A percentile compares a stretch with the other conserved stretches of the same genome.
Evolutionary conservation across 2,113 vertebrate species (phyloP).

Genomic region (Syrmaticus mikado): DNA sequence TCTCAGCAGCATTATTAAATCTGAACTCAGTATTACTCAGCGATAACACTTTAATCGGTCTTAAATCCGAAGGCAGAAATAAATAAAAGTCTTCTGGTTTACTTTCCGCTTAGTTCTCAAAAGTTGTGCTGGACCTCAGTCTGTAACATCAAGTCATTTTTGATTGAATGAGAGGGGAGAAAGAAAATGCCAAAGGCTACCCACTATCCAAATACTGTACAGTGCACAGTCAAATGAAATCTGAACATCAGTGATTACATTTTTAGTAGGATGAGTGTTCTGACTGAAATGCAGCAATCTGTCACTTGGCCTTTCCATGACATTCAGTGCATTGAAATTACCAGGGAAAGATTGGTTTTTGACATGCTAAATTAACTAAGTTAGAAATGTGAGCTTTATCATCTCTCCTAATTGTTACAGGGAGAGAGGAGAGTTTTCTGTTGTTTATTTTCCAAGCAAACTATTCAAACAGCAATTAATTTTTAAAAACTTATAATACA

Average conservation of each 20-base stretch:
- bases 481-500: neutral
- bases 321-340: constrained; percentile 84
- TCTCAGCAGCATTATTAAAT: accelerated
- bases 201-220: constrained; percentile 63
- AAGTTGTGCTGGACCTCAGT: neutral
- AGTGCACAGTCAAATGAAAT: constrained; percentile 46
- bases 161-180: neutral
- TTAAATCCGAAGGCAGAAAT: neutral
- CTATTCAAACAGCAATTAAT: constrained; percentile 48
- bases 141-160: neutral
- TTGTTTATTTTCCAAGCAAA: neutral
- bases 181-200: constrained; percentile 27
- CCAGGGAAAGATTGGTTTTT: constrained; percentile 78
- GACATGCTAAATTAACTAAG: constrained; percentile 78
- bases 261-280: constrained; percentile 76
- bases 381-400: constrained; percentile 77
- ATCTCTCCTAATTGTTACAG: constrained; percentile 71
- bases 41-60: accelerated
- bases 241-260: constrained; percentile 67
- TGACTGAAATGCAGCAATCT: constrained; percentile 82
- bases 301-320: constrained; percentile 84
- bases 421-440: constrained; percentile 9
- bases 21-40: neutral
- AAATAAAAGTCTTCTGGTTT: neutral
- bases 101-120: neutral